Base-by-base conservation (phyloP, 2,888 invertebrate genomes). In the Scaptomyza parva region DNA sequence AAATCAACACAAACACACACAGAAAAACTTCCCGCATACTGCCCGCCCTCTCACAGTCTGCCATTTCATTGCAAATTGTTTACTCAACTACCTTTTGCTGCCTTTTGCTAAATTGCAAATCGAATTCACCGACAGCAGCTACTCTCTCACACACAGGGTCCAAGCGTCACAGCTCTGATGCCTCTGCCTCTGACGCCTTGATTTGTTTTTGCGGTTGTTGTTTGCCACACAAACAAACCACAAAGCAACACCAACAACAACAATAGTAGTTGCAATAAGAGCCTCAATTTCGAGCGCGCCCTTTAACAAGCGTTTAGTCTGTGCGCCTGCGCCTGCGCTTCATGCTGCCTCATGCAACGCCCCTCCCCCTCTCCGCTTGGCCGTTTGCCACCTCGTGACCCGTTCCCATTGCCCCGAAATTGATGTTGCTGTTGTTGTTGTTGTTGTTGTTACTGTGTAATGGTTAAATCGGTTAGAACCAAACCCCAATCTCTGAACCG, bases 181-280 rank as follows among this genome's bases (percentile, higher is more conserved):
- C 45, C 47, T n/a, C n/a, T n/a, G n/a, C n/a, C n/a, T n/a, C n/a
- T 47, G 47, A 47, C 18, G 47, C 30, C 47, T 66, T 88, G 86
- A 83, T 88, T 86, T 83, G 80, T 79, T 87, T 85, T 83, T 86
- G 89, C 74, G 88, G 88, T 88, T 78, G 88, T 88, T 78, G 80
- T 74, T 35, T 35, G 48, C 48, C 33, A 48, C 61, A 64, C 67
- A 58, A 70, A 63, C 61, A 9, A 18, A n/a, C 26, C 61, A 68
- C 67, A 28, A 24, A 75, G 28, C 48, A 39, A 0, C 40, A 63
- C 24, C 40, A 50, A 11, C 44, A 40, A 24, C 65, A 57, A 24
- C 41, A 55, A 28, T 37, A 50, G 14, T 48, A 28, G 9, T 52
- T 40, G 17, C 44, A 61, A 47, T 44, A 43, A 40, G 41, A 47